phyloP scores from a whole-genome alignment of 2,888 invertebrate species.

The Spilarctia lutea region DNA sequence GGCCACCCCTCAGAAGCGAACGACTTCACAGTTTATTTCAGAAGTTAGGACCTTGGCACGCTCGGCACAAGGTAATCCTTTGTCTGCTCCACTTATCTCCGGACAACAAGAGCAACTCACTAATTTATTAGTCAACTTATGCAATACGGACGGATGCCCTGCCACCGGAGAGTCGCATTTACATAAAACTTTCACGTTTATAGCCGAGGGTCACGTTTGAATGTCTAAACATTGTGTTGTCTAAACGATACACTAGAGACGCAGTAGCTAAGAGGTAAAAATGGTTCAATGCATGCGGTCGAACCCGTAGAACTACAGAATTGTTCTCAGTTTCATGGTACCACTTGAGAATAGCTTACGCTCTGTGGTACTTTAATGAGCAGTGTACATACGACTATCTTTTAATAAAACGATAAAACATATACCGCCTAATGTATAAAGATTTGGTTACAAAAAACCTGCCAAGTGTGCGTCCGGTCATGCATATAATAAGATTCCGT shows the following conservation, averaged over 20 bases:
- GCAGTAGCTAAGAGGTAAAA: conserved; percentile 53
- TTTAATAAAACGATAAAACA: not conserved
- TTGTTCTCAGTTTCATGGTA: conserved; percentile 30
- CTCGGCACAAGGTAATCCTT: conserved; percentile 68
- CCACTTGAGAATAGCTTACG: conserved; percentile 21
- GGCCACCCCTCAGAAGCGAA: conserved; percentile 43
- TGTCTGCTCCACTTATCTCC: conserved; percentile 67
- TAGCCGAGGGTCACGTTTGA: conserved; percentile 61
- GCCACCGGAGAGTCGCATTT: conserved; percentile 62
- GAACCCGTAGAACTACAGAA: conserved; percentile 33
- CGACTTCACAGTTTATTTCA: conserved; percentile 61
- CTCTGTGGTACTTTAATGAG: conserved; percentile 33
- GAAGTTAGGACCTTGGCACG: conserved; percentile 50
- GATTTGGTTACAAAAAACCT: not conserved
- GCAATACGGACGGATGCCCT: conserved; percentile 61
- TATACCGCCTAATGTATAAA: not conserved
- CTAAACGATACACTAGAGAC: conserved; percentile 55
- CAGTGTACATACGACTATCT: not conserved
- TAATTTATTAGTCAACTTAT: conserved; percentile 73
- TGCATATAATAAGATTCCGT: too few relatives aligned
- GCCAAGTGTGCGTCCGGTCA: too few relatives aligned
- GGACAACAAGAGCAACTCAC: conserved; percentile 61
- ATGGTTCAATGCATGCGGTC: conserved; percentile 54
- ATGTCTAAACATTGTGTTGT: conserved; percentile 57
- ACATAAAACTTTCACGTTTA: conserved; percentile 73